Evolutionary conservation across 2,888 invertebrate species (phyloP), one percentile per base, ranked within the genome.

Genomic region (Lysandra bellargus): DNA sequence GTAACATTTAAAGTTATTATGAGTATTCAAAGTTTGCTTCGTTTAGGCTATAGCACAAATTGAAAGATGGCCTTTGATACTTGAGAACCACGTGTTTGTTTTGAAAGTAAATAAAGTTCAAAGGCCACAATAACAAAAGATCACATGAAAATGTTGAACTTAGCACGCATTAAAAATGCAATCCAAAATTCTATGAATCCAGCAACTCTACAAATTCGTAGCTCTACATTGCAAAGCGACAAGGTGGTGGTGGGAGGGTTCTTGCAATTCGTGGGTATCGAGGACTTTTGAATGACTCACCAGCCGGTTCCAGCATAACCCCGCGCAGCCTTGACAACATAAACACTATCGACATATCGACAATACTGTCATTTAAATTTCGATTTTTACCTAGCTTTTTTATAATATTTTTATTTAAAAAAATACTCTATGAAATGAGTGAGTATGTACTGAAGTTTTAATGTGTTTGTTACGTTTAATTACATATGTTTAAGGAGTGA

Each of bases 251-350:
- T 81, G 85, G 84, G 85, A 83, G 85, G 81, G 82, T 79, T 80
- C 57, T 57, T 57, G 57, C 57, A 4, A 57, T 57, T 17, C 83
- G 85, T 84, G 80, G 79, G 80, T 81, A 57, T 83, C 82, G 83
- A 81, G 82, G 84, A 82, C 83, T 85, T 78, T 82, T 84, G 83
- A 86, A 86, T 90, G 90, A 90, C 84, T 90, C 90, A 90, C 85
- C 81, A 87, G 88, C 88, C 89, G 88, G 88, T 90, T 89, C 83
- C 75, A 79, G 74, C 60, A 64, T 53, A 74, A 44, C 61, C 79
- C 60, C 75, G 60, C 79, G 61, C 75, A 79, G 75, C 75, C 61
- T 75, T 74, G 61, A 61, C 30, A 40, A 44, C 53, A 53, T 40
- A 30, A 77, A 69, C 75, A 73, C 14, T 64, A 78, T 57, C 69